phyloP scores from a whole-genome alignment of 2,797 vertebrate species.

The Cuculus canorus region DNA sequence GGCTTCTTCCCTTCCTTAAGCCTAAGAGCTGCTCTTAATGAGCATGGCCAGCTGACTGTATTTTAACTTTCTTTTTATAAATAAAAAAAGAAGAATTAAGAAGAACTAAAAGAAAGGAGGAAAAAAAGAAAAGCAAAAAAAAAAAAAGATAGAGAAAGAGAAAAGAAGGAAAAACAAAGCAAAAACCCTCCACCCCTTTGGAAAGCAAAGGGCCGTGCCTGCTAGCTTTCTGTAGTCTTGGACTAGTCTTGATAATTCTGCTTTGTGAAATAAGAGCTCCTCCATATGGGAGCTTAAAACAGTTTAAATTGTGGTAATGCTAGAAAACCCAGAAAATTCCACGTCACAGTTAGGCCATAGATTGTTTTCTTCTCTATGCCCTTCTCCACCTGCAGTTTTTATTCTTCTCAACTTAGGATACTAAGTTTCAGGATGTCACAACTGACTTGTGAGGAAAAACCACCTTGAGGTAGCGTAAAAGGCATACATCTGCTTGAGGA shows the following conservation, averaged over 20 bases:
- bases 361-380: not conserved
- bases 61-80: not conserved
- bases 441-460: not conserved
- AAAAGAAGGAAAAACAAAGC: too few relatives aligned
- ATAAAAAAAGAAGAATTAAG: not conserved
- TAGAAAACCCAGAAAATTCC: slow-evolving; percentile 43
- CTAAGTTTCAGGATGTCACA: not conserved
- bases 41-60: not conserved
- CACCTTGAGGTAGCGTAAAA: slow-evolving; percentile 3
- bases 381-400: not conserved
- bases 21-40: not conserved
- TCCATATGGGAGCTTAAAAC: slow-evolving; percentile 28
- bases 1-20: not conserved
- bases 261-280: not conserved
- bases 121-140: too few relatives aligned
- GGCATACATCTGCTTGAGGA: not conserved
- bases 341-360: not conserved
- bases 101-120: too few relatives aligned
- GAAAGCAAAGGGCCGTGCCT: not conserved
- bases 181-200: not conserved
- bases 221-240: not conserved
- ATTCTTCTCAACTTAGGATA: not conserved
- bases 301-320: slow-evolving; percentile 25
- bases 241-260: not conserved
- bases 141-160: too few relatives aligned